A percentile compares a stretch with the other conserved stretches of the same genome.
These are phyloP conservation scores for Parus major DNA, from an alignment of 2,113 vertebrate species.

Conservation along the genomic window DNA sequence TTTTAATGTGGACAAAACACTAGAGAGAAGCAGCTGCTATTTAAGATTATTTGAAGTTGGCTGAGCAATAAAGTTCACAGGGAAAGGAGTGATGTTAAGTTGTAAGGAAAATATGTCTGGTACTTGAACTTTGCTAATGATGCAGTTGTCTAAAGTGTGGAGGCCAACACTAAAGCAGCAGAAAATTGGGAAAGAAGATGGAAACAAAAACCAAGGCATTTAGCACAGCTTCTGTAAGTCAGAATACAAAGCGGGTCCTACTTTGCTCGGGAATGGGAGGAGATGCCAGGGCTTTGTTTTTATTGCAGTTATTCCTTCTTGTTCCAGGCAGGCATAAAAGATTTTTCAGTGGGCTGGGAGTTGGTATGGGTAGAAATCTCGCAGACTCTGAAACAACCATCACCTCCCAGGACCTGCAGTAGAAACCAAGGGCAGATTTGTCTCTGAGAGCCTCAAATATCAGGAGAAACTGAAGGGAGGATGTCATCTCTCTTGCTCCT, in stretches of 20 bases:
- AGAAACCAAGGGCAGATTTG: neutral
- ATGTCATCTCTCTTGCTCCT: neutral
- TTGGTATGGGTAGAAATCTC: rapidly evolving
- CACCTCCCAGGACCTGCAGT: neutral
- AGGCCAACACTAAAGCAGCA: neutral
- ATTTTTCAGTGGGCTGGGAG: neutral
- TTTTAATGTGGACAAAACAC: neutral
- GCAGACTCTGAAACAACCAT: neutral
- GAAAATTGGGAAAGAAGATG: neutral
- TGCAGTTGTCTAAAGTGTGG: neutral
- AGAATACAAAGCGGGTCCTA: neutral
- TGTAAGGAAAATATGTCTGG: neutral
- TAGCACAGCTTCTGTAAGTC: neutral
- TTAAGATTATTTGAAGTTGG: neutral
- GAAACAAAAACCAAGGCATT: neutral
- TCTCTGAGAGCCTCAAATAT: neutral
- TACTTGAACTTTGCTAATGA: neutral
- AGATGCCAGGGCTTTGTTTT: neutral
- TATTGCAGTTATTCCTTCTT: neutral
- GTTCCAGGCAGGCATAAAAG: neutral
- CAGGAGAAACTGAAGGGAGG: neutral
- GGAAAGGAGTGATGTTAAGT: neutral
- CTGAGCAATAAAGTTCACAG: neutral
- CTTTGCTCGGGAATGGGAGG: neutral
- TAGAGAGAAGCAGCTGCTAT: neutral